A percentile compares a stretch with the other conserved stretches of the same genome.
phyloP scores from a whole-genome alignment of 64 coral and sea anemone genomes.

The Montipora efflorescens region DNA sequence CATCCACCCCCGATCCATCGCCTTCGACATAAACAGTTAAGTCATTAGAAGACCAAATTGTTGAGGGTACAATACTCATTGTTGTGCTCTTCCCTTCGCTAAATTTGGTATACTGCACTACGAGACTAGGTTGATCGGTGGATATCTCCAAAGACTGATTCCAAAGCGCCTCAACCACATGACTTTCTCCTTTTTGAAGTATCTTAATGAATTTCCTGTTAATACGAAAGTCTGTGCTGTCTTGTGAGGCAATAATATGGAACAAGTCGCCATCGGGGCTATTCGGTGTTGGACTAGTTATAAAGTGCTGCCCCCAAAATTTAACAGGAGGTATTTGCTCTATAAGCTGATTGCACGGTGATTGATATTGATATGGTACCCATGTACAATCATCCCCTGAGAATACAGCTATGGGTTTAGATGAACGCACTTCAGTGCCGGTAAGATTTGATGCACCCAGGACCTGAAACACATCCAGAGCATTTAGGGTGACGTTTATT shows the following conservation, averaged over 20 bases:
- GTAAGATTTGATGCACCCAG: slow-evolving; percentile 54
- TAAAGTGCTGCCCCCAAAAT: slow-evolving; percentile 73
- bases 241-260: slow-evolving; percentile 64
- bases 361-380: not conserved
- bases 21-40: slow-evolving; percentile 31
- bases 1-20: not conserved
- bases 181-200: slow-evolving; percentile 47
- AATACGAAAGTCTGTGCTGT: slow-evolving; percentile 51
- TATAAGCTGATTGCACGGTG: slow-evolving; percentile 80
- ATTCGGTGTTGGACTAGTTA: slow-evolving; percentile 75
- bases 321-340: slow-evolving; percentile 77
- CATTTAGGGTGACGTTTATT: slow-evolving; percentile 27
- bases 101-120: slow-evolving; percentile 80
- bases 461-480: slow-evolving; percentile 66
- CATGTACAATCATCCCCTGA: slow-evolving; percentile 85
- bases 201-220: not conserved
- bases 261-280: slow-evolving; percentile 43
- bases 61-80: slow-evolving; percentile 77
- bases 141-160: slow-evolving; percentile 30
- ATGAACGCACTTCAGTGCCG: slow-evolving; percentile 68
- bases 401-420: slow-evolving; percentile 81
- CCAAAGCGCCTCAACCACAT: not conserved
- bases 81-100: slow-evolving; percentile 23
- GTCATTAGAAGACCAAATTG: slow-evolving; percentile 62
- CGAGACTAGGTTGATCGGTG: slow-evolving; percentile 60